Base-by-base conservation (phyloP, 2,888 invertebrate species). In the Drosophila atroscutellata region DNA sequence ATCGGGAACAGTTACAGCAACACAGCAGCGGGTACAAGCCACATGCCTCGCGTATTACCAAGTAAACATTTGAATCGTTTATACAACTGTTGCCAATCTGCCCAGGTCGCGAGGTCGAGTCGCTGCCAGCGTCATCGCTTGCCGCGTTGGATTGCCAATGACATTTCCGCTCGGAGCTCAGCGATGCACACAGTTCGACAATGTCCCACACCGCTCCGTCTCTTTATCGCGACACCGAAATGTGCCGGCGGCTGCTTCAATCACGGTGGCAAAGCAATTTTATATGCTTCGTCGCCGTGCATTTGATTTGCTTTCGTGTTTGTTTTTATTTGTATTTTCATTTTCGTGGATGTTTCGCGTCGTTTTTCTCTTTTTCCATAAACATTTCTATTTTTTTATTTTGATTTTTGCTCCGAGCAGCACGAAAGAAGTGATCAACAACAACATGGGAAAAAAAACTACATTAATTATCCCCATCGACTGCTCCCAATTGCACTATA, bases 41-140 rank as follows among this genome's bases (percentile, higher is more conserved):
- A 72, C 80, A 76, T 80, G 72, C 70, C 55, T 54, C 77, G 69
- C 71, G 66, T 77, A 85, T 88, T 80, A 85, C 80, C 86, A 80
- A 85, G 88, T 75, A 85, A 89, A 87, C 90, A 85, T 80, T 69
- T 70, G 73, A 85, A 85, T 79, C 85, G 88, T 89, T 87, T 85
- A 79, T 85, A 80, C 85, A 85, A 85, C 90, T 85, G 90, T 89
- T 89, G 85, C 80, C 85, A 85, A 89, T 85, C 85, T 83, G 74
- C 54, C 28, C 80, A 45, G 45, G 45, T 45, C 45, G 45, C 13
- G 20, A 45, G 8, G 45, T 8, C 45, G 45, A 76, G 71, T 56
- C 69, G 65, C 78, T 65, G 74, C 61, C 34, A 42, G 49, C 49
- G 39, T 56, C 65, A 32, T n/a, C 51, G 58, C 28, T 47, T 52